Percentiles rank a stretch among this genome's conserved stretches.
phyloP scores from a whole-genome alignment of 2,888 invertebrate species.

The Cinara cedri region DNA sequence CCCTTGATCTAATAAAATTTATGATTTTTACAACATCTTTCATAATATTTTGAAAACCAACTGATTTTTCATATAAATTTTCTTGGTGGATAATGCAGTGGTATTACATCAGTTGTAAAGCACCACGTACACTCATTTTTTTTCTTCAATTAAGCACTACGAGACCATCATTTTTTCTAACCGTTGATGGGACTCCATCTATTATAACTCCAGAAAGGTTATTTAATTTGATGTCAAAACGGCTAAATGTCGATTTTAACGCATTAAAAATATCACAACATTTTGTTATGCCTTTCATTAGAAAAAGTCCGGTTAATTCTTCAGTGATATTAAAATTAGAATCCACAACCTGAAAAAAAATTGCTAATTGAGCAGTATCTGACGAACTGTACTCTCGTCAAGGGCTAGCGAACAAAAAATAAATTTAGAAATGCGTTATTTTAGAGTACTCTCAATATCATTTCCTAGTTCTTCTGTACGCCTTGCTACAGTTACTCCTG shows the following conservation, averaged over 20 bases:
- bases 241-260: not conserved
- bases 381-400: too few relatives aligned
- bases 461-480: too few relatives aligned
- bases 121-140: not conserved
- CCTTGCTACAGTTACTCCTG: too few relatives aligned
- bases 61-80: slow-evolving; percentile 18
- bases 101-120: not conserved
- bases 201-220: slow-evolving; percentile 11
- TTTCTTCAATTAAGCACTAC: slow-evolving; percentile 16
- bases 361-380: too few relatives aligned
- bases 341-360: too few relatives aligned
- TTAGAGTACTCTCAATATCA: too few relatives aligned
- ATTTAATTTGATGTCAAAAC: not conserved
- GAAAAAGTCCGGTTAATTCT: too few relatives aligned
- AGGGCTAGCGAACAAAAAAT: too few relatives aligned
- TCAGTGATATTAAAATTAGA: too few relatives aligned
- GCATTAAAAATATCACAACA: slow-evolving; percentile 4
- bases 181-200: not conserved
- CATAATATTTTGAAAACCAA: slow-evolving; percentile 36
- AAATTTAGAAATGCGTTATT: too few relatives aligned
- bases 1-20: slow-evolving; percentile 47
- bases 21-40: slow-evolving; percentile 48
- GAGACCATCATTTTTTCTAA: not conserved
- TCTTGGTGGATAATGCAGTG: slow-evolving; percentile 23
- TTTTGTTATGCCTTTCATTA: not conserved